Evolutionary conservation across 2,113 vertebrate species (phyloP).

Genomic region (Chaetodon trifascialis): DNA sequence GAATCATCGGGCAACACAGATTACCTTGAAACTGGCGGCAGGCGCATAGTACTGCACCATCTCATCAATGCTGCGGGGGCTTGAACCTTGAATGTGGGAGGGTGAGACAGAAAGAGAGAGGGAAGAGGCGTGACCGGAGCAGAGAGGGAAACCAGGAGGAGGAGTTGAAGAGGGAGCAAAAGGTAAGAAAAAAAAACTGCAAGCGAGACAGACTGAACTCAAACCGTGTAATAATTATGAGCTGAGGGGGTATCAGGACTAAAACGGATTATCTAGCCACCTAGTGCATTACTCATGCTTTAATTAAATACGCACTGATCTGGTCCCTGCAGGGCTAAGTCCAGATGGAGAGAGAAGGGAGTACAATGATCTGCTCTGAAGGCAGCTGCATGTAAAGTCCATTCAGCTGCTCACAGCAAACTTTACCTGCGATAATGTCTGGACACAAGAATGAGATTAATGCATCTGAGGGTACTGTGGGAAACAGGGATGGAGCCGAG

Average conservation of each 20-base stretch:
- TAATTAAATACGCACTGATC: constrained; percentile 73
- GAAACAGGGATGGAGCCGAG: background rate
- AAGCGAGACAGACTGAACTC: constrained; percentile 13
- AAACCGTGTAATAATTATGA: constrained; percentile 59
- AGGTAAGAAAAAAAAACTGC: background rate
- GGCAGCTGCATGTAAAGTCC: constrained; percentile 36
- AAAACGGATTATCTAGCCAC: constrained; percentile 65
- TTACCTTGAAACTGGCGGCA: constrained; percentile 20
- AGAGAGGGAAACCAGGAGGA: background rate
- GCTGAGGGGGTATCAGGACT: constrained; percentile 55
- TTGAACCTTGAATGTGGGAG: constrained; percentile 20
- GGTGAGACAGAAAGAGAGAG: background rate
- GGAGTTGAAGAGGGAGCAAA: background rate
- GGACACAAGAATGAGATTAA: constrained; percentile 12
- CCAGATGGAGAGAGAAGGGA: constrained; percentile 36
- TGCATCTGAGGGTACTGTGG: background rate
- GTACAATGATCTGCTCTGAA: constrained; percentile 39
- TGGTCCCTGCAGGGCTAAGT: constrained; percentile 53
- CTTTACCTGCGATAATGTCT: constrained; percentile 4
- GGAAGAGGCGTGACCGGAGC: too few relatives aligned
- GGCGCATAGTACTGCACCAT: background rate
- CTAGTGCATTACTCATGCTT: constrained; percentile 56
- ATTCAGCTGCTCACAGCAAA: constrained; percentile 37
- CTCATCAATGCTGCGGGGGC: constrained; percentile 6
- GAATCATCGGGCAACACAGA: constrained; percentile 9